phyloP scores from a whole-genome alignment of 2,888 invertebrate genomes.

The Tipula unca region DNA sequence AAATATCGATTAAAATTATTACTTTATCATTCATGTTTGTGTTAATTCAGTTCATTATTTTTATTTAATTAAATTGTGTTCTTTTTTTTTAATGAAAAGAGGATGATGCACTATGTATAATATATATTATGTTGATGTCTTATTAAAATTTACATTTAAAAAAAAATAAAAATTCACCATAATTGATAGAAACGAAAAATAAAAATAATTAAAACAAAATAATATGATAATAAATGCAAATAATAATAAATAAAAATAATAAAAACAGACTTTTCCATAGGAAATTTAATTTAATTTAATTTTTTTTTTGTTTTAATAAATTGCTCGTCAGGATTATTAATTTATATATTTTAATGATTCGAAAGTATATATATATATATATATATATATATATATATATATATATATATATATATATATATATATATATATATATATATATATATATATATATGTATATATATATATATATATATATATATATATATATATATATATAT shows the following conservation, averaged over 20 bases:
- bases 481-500: too few relatives aligned
- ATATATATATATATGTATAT: too few relatives aligned
- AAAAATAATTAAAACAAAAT: not conserved
- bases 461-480: too few relatives aligned
- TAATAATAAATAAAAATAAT: conserved; percentile 1
- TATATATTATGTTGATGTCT: not conserved
- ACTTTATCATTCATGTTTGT: not conserved
- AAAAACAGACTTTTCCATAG: not conserved
- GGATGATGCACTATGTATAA: not conserved
- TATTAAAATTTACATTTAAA: not conserved
- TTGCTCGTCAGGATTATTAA: conserved; percentile 2
- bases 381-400: too few relatives aligned
- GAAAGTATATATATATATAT: too few relatives aligned
- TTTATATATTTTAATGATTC: not conserved
- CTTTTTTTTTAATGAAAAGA: not conserved
- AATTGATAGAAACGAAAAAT: not conserved
- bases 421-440: too few relatives aligned
- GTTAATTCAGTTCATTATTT: conserved; percentile 14
- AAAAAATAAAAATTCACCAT: not conserved
- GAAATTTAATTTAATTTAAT: not conserved
- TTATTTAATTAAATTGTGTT: not conserved
- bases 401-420: too few relatives aligned
- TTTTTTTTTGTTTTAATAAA: not conserved
- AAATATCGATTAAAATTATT: conserved; percentile 8
- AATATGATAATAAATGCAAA: not conserved